Evolutionary conservation across 1,140 invertebrate species (phyloP).

Genomic region (Geopemphigus sp.): DNA sequence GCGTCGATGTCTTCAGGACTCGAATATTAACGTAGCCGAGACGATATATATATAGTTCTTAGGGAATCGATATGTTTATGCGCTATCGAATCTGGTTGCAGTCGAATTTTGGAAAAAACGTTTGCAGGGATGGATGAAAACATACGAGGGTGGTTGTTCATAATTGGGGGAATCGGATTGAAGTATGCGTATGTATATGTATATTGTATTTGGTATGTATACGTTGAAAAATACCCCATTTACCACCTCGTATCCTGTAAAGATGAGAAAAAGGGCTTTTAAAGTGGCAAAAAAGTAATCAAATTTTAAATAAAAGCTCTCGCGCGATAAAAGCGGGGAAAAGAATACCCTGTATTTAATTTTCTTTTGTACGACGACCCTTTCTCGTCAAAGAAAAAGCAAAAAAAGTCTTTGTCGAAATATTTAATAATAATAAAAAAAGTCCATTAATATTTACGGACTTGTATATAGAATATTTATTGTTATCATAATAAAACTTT

Average conservation of each 20-base stretch:
- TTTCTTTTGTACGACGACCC: conserved; percentile 41
- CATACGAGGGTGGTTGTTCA: background rate
- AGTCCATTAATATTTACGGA: conserved; percentile 22
- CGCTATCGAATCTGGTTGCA: conserved; percentile 16
- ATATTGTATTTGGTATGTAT: background rate
- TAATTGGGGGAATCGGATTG: conserved; percentile 35
- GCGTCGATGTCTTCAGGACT: background rate
- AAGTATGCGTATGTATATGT: too few relatives aligned
- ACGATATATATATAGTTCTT: conserved; percentile 3
- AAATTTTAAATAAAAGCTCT: conserved; percentile 49
- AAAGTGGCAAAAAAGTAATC: conserved; percentile 49
- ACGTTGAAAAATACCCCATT: conserved; percentile 7
- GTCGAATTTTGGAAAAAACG: conserved; percentile 1
- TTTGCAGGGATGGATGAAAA: background rate
- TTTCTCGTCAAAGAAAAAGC: conserved; percentile 30
- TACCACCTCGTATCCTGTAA: conserved; percentile 30
- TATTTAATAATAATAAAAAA: conserved; percentile 24
- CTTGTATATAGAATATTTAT: background rate
- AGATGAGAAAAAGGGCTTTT: conserved; percentile 46
- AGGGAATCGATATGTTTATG: conserved; percentile 13
- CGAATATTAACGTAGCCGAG: conserved; percentile 14
- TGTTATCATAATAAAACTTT: background rate
- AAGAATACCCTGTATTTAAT: conserved; percentile 43
- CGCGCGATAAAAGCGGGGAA: conserved; percentile 23
- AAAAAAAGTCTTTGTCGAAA: conserved; percentile 31